These are phyloP conservation scores for Macroglossus sobrinus DNA, from an alignment of 2,113 vertebrate genomes.

Conservation along the genomic window DNA sequence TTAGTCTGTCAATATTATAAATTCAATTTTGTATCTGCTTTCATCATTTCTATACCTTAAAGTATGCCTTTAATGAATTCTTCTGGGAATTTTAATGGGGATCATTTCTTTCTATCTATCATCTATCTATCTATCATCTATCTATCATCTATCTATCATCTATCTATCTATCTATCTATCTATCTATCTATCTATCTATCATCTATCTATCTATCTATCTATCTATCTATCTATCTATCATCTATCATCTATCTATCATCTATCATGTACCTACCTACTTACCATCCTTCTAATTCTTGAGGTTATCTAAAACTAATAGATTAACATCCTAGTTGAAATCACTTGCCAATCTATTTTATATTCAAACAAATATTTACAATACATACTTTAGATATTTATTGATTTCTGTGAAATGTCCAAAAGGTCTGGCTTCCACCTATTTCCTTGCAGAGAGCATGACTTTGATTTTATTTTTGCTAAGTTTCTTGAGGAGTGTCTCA, in stretches of 20 bases:
- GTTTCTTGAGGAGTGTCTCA: not conserved
- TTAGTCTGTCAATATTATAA: not conserved
- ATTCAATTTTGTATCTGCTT: not conserved
- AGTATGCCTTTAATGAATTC: slow-evolving; percentile 19
- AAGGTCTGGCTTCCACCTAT: not conserved
- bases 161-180: not conserved
- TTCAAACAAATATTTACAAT: not conserved
- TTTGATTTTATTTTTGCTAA: not conserved
- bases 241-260: not conserved
- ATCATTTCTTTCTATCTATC: not conserved
- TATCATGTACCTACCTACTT: not conserved
- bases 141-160: not conserved
- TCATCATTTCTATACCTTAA: not conserved
- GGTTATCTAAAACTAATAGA: not conserved
- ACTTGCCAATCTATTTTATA: not conserved
- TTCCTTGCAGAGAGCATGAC: not conserved
- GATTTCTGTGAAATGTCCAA: not conserved
- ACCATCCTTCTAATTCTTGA: not conserved
- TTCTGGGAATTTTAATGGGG: not conserved
- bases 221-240: not conserved
- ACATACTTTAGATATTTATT: not conserved
- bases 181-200: not conserved
- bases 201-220: not conserved
- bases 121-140: not conserved
- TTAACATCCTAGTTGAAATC: not conserved